Evolutionary conservation across 1,140 invertebrate genomes (phyloP).

Genomic region (Pararge aegeria): DNA sequence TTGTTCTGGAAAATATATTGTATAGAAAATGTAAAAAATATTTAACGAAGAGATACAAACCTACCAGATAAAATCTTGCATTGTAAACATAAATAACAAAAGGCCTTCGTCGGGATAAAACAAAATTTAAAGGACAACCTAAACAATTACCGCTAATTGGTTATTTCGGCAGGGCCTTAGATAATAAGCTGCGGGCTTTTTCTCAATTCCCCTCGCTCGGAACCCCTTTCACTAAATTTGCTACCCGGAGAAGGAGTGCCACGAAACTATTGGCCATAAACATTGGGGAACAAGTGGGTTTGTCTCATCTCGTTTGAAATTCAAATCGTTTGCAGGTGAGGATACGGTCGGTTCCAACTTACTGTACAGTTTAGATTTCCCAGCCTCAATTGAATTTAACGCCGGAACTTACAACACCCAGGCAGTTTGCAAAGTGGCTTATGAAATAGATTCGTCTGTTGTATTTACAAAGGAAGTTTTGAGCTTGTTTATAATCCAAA

Average conservation of each 20-base stretch:
- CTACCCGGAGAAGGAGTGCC: conserved; percentile 21
- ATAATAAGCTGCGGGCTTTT: conserved; percentile 24
- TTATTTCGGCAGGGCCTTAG: conserved; percentile 14
- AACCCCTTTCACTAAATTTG: conserved; percentile 26
- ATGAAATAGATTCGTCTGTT: conserved; percentile 25
- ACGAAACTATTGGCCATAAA: conserved; percentile 56
- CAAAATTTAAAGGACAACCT: conserved; percentile 24
- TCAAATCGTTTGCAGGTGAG: conserved; percentile 67
- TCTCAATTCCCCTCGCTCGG: conserved; percentile 13
- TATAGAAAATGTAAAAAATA: no score
- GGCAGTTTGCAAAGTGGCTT: conserved; percentile 42
- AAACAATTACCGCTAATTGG: conserved; percentile 30
- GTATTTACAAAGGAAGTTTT: conserved; percentile 16
- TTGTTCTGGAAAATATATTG: no score
- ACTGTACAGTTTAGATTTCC: conserved; percentile 60
- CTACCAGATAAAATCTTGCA: background rate
- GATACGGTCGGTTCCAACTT: conserved; percentile 59
- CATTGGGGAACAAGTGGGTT: conserved; percentile 51
- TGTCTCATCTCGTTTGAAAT: conserved; percentile 70
- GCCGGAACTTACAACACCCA: conserved; percentile 38
- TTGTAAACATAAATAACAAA: conserved; percentile 17
- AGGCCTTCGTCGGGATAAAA: conserved; percentile 12
- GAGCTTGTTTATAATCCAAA: background rate
- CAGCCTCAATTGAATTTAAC: conserved; percentile 64
- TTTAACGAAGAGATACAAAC: background rate